Evolutionary conservation across 2,113 vertebrate genomes (phyloP).

Genomic region (Phalacrocorax brasilianus): DNA sequence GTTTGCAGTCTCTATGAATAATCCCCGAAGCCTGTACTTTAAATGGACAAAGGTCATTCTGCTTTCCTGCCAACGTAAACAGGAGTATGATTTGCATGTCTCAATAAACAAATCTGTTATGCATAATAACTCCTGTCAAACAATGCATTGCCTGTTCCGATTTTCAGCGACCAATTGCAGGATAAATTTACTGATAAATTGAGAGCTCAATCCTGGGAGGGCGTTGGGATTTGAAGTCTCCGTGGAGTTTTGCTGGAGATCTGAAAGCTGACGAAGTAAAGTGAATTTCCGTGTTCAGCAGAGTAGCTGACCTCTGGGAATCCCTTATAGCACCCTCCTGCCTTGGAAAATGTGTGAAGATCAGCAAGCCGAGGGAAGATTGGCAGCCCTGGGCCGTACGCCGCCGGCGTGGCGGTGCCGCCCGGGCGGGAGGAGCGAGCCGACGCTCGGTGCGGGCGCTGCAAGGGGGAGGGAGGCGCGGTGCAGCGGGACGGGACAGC

Average conservation of each 20-base stretch:
- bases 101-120: background rate
- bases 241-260: background rate
- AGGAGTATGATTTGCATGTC: background rate
- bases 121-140: background rate
- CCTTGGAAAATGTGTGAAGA: accelerated
- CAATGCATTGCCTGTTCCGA: no score
- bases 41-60: background rate
- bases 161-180: background rate
- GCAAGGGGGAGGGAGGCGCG: no score
- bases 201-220: background rate
- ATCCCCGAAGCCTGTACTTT: background rate
- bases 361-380: accelerated
- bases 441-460: accelerated
- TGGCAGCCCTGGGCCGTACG: accelerated
- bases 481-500: background rate
- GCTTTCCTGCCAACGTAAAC: background rate
- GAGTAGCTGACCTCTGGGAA: background rate
- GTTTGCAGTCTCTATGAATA: background rate
- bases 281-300: background rate
- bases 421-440: accelerated
- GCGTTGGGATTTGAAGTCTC: background rate
- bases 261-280: background rate
- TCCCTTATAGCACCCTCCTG: background rate
- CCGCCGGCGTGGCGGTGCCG: accelerated
- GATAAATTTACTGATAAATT: background rate